A percentile compares a stretch with the other conserved stretches of the same genome.
phyloP scores from a whole-genome alignment of 2,113 vertebrate genomes.

The Maylandia zebra region DNA sequence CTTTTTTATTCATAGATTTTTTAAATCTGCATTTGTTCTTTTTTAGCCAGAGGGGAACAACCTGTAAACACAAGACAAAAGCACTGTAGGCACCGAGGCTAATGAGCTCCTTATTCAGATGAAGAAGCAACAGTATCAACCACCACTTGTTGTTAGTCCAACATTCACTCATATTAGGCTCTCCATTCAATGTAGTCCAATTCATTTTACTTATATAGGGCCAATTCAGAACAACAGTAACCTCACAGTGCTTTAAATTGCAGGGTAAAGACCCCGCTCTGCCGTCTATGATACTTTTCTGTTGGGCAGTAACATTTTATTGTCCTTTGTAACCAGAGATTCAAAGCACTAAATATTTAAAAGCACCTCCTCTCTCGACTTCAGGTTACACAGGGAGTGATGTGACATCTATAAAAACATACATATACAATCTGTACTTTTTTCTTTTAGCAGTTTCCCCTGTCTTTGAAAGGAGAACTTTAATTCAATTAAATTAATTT shows the following conservation, averaged over 20 bases:
- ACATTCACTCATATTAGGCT: too few species aligned
- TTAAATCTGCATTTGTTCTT: not conserved
- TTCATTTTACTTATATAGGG: not conserved
- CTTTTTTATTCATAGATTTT: not conserved
- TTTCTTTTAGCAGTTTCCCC: not conserved
- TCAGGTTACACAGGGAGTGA: not conserved
- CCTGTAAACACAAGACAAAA: not conserved
- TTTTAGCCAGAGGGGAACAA: not conserved
- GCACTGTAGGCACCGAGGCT: not conserved
- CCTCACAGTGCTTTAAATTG: not conserved
- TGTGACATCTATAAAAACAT: not conserved
- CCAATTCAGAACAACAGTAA: not conserved
- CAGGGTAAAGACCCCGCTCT: not conserved
- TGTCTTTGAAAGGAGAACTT: not conserved
- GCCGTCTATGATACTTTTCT: not conserved
- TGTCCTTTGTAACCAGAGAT: not conserved
- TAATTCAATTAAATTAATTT: fast-evolving
- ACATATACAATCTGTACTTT: not conserved
- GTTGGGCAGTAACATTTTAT: not conserved
- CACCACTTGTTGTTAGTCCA: not conserved
- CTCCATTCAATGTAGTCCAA: fast-evolving
- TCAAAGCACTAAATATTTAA: not conserved
- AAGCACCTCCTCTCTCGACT: not conserved
- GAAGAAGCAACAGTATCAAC: not conserved
- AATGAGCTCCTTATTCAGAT: not conserved